Evolutionary conservation across 2,888 invertebrate species (phyloP).

Genomic region (Hoplodrina blanda): DNA sequence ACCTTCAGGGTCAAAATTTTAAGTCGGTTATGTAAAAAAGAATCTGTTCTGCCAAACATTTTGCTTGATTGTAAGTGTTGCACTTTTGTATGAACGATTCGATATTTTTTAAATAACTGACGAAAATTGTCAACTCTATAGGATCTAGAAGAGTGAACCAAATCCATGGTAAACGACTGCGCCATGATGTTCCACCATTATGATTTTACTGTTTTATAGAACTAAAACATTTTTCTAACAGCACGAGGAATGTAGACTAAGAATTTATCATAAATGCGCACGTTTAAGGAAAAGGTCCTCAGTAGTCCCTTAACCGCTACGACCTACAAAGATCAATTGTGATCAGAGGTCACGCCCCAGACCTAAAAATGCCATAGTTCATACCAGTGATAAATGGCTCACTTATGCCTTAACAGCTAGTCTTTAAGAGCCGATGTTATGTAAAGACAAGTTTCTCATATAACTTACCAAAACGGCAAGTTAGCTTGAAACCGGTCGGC

Average conservation of each 20-base stretch:
- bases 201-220: too few relatives aligned
- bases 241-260: background rate
- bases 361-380: constrained; percentile 28
- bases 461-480: constrained; percentile 35
- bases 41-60: too few relatives aligned
- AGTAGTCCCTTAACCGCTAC: background rate
- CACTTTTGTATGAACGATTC: too few relatives aligned
- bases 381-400: constrained; percentile 25
- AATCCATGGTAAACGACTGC: too few relatives aligned
- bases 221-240: too few relatives aligned
- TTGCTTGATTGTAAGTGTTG: too few relatives aligned
- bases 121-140: too few relatives aligned
- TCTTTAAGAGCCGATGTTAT: constrained; percentile 43
- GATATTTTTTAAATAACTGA: too few relatives aligned
- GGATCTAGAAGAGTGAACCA: too few relatives aligned
- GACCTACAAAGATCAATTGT: constrained; percentile 6
- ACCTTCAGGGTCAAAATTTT: too few relatives aligned
- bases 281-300: background rate
- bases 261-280: background rate
- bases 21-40: too few relatives aligned
- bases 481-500: constrained; percentile 44
- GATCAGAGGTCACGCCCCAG: constrained; percentile 29
- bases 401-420: background rate
- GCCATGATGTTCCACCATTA: too few relatives aligned
- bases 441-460: constrained; percentile 40